Conservation (phyloP, 2,888 invertebrate genomes). For the Dusona sp. region DNA sequence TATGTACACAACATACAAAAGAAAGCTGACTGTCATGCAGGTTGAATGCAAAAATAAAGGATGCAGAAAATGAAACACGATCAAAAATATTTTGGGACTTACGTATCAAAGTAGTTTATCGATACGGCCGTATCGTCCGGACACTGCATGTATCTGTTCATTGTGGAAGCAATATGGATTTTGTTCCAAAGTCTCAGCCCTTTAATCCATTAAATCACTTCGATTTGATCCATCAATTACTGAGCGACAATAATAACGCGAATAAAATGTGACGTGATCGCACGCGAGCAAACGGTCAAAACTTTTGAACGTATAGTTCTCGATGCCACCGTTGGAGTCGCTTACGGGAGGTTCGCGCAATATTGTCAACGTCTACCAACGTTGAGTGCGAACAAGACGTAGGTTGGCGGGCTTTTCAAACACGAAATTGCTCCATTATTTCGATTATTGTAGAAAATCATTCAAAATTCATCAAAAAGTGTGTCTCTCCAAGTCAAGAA, state of each 20-base stretch:
- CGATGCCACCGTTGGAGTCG: conserved; percentile 69
- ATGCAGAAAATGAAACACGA: neutral
- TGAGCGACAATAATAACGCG: conserved; percentile 38
- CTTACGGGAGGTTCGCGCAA: conserved; percentile 19
- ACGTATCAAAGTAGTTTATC: conserved; percentile 78
- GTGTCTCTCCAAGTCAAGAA: neutral
- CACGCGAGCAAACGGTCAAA: conserved; percentile 72
- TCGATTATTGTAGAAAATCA: neutral
- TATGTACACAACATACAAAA: neutral
- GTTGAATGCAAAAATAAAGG: neutral
- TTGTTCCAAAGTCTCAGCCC: conserved; percentile 2
- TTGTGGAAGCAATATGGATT: conserved; percentile 48
- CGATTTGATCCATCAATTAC: conserved; percentile 47
- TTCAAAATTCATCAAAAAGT: conserved; percentile 38
- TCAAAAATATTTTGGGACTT: conserved; percentile 70
- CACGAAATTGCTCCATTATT: neutral
- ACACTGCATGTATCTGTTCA: conserved; percentile 70
- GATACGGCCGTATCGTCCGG: conserved; percentile 78
- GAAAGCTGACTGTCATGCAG: neutral
- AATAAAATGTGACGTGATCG: neutral
- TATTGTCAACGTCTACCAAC: conserved; percentile 43
- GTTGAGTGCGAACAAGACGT: neutral
- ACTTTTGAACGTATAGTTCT: conserved; percentile 72
- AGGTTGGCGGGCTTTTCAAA: conserved; percentile 51
- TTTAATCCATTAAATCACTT: conserved; percentile 41